Conservation (phyloP, 2,797 vertebrate species). For the Arremon aurantiirostris region DNA sequence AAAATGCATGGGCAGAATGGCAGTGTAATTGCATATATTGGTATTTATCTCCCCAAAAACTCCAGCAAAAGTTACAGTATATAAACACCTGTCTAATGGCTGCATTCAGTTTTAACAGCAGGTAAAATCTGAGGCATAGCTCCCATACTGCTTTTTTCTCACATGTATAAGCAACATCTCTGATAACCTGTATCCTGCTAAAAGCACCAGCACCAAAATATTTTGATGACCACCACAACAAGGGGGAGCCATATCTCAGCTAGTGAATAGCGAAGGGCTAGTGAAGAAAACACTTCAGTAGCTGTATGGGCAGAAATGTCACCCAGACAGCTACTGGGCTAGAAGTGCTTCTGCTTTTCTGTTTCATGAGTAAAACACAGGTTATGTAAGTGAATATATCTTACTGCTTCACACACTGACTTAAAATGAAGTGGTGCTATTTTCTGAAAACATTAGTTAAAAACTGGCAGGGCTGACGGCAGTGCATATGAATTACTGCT, state of each 20-base stretch:
- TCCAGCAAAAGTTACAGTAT: neutral
- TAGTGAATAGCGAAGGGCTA: neutral
- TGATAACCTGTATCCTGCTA: neutral
- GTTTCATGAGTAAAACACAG: neutral
- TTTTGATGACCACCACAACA: neutral
- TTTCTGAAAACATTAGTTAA: neutral
- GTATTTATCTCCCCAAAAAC: neutral
- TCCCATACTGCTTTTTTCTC: neutral
- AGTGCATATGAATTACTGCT: neutral
- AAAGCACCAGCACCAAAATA: neutral
- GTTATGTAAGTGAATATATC: neutral
- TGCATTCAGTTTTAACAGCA: neutral
- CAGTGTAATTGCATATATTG: neutral
- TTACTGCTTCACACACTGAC: neutral
- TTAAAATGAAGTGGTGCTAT: neutral
- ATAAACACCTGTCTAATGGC: neutral
- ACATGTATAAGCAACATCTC: neutral
- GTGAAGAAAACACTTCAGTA: neutral
- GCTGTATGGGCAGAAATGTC: neutral
- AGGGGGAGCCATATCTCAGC: neutral
- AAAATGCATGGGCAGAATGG: neutral
- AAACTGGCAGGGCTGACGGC: neutral
- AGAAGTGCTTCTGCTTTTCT: neutral
- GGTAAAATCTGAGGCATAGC: neutral
- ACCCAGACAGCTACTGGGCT: neutral